Evolutionary conservation across 2,113 vertebrate species (phyloP).

Genomic region (Myotis davidii): DNA sequence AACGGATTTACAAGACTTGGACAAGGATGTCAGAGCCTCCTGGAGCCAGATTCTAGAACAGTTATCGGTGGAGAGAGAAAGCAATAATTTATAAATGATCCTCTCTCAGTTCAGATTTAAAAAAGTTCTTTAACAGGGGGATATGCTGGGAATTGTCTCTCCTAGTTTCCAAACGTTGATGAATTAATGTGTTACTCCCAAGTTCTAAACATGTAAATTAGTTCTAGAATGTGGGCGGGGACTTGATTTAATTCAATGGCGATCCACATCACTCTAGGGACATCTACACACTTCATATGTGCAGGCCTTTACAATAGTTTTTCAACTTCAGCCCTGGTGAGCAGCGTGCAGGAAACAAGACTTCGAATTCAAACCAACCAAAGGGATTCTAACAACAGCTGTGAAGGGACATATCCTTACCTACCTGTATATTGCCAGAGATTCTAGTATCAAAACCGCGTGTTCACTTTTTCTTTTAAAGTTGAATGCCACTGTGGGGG

Average conservation of each 20-base stretch:
- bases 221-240: background rate
- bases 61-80: background rate
- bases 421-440: conserved; percentile 58
- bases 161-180: too few species aligned
- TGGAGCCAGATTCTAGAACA: background rate
- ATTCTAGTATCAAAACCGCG: conserved; percentile 49
- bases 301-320: conserved; percentile 59
- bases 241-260: background rate
- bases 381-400: conserved; percentile 73
- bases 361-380: conserved; percentile 75
- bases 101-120: background rate
- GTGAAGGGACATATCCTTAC: background rate
- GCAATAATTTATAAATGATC: background rate
- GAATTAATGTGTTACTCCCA: background rate
- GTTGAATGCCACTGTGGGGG: conserved; percentile 76
- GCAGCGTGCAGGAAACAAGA: background rate
- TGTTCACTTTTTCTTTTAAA: conserved; percentile 64
- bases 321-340: conserved; percentile 62
- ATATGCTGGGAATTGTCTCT: background rate
- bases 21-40: background rate
- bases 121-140: background rate
- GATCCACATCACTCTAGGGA: conserved; percentile 42
- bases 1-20: conserved; percentile 39
- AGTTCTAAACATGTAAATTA: background rate
- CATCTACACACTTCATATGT: background rate